Evolutionary conservation across 2,888 invertebrate species (phyloP).

Genomic region (Theretra japonica): DNA sequence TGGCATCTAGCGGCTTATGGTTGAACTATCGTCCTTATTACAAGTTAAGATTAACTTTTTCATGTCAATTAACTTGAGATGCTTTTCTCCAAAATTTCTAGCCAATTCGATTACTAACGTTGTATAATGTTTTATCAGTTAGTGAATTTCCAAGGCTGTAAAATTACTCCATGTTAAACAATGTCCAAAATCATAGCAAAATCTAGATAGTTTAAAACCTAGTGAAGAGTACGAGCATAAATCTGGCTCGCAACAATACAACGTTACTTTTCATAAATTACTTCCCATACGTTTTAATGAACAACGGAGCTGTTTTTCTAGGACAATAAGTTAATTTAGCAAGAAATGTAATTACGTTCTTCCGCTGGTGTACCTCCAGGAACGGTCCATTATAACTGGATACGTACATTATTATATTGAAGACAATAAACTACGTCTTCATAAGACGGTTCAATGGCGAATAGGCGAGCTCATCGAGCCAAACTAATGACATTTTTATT

Average conservation of each 20-base stretch:
- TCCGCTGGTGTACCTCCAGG: neutral
- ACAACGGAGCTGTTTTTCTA: slow-evolving; percentile 4
- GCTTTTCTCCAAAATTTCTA: too few species aligned
- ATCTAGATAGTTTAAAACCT: neutral
- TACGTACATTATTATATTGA: slow-evolving; percentile 23
- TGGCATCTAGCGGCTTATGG: neutral
- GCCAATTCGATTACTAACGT: too few species aligned
- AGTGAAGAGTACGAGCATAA: neutral
- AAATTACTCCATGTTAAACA: neutral
- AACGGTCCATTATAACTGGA: neutral
- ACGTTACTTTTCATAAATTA: neutral
- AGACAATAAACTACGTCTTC: slow-evolving; percentile 62
- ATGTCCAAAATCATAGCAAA: neutral
- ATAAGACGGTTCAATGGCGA: slow-evolving; percentile 55
- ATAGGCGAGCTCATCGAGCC: slow-evolving; percentile 71
- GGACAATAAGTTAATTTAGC: slow-evolving; percentile 13
- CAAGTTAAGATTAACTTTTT: too few species aligned
- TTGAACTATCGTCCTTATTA: too few species aligned
- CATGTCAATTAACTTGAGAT: too few species aligned
- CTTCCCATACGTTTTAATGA: slow-evolving; percentile 2
- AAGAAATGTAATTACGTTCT: slow-evolving; percentile 15
- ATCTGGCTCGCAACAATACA: neutral
- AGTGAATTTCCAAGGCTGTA: too few species aligned
- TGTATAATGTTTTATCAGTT: too few species aligned
- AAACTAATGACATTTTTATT: slow-evolving; percentile 82